These are phyloP conservation scores for Oenanthe melanoleuca DNA, from an alignment of 2,113 vertebrate genomes.

Conservation along the genomic window DNA sequence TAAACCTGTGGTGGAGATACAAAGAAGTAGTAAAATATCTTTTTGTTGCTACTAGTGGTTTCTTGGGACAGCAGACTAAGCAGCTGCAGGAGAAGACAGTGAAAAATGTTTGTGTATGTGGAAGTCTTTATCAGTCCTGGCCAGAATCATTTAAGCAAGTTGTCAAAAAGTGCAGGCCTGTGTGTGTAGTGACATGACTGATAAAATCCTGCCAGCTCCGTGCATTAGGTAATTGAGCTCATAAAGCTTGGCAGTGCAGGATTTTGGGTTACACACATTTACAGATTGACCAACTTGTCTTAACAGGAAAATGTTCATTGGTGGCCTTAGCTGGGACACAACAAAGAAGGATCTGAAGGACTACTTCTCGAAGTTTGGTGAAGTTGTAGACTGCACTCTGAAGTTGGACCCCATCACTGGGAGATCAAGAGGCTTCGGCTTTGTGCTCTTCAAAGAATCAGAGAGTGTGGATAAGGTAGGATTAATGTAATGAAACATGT, in stretches of 20 bases:
- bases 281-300: conserved; percentile 65
- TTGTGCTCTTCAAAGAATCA: conserved; percentile 95
- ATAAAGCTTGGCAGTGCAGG: neutral
- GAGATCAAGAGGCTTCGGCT: conserved; percentile 95
- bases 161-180: neutral
- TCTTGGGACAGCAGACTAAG: neutral
- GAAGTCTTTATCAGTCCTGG: neutral
- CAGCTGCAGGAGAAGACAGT: neutral
- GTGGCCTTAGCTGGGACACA: conserved; percentile 99
- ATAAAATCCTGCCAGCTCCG: neutral
- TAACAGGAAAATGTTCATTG: conserved; percentile 97
- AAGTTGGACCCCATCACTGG: conserved; percentile 98
- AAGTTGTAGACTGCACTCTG: conserved; percentile 97
- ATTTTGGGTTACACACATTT: neutral
- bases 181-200: neutral
- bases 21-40: neutral
- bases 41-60: neutral
- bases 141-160: neutral
- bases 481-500: neutral
- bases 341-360: conserved; percentile 99
- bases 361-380: conserved; percentile 97
- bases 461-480: conserved; percentile 96
- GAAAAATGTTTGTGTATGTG: neutral
- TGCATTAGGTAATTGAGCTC: neutral
- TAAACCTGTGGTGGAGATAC: neutral